Percentiles rank a stretch among this genome's conserved stretches.
phyloP scores from a whole-genome alignment of 2,797 vertebrate species.

The Eremophila alpestris region DNA sequence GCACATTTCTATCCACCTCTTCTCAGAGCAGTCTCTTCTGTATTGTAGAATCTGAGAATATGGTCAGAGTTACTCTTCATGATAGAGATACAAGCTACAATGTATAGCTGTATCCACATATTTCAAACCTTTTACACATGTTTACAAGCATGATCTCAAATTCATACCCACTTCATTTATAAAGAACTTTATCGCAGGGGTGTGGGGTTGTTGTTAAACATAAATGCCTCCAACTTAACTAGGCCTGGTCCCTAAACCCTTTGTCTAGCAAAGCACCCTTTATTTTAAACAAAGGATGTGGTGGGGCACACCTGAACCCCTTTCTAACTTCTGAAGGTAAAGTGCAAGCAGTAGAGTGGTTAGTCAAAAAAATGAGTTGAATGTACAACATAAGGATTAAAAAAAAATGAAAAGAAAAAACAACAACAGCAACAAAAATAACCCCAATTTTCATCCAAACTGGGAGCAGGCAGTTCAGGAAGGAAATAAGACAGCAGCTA shows the following conservation, averaged over 20 bases:
- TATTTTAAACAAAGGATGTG: background rate
- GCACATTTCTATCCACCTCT: background rate
- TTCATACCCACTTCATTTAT: background rate
- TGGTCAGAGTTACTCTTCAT: background rate
- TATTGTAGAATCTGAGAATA: background rate
- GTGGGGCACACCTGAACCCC: background rate
- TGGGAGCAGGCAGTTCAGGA: background rate
- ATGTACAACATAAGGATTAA: background rate
- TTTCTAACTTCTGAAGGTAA: background rate
- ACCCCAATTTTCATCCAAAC: background rate
- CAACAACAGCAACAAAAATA: background rate
- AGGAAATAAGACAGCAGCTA: slow-evolving; percentile 21
- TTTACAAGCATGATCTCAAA: background rate
- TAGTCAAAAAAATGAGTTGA: background rate
- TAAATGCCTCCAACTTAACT: background rate
- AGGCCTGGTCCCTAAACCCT: background rate
- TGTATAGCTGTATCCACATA: background rate
- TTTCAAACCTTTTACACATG: background rate
- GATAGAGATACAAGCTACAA: background rate
- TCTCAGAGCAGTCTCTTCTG: background rate
- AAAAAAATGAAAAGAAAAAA: background rate
- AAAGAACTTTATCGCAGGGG: background rate
- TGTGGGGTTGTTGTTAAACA: background rate
- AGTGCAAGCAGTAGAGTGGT: background rate
- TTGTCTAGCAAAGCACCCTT: background rate